Evolutionary conservation across 1,140 invertebrate genomes (phyloP), one percentile per base, ranked within the genome.

Genomic region (Oncopeltus fasciatus): DNA sequence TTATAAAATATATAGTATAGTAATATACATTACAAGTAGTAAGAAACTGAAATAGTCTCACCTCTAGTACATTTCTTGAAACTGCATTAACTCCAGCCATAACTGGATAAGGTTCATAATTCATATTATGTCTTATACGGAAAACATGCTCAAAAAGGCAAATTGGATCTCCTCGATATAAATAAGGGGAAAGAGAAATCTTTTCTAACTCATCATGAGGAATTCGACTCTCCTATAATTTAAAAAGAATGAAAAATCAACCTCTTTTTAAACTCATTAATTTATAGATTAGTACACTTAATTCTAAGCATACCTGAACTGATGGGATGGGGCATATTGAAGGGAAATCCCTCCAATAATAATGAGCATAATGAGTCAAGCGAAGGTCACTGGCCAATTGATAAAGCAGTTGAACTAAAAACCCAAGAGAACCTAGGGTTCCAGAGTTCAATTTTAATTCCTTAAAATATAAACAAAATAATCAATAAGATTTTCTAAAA

Each of bases 331-430:
- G 69, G 69, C 76, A 83, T 16, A 82, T 70, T 4, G 76, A 71
- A 0, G 92, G 90, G 70, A 86, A 92, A 75, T 96, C 92, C 65
- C 87, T 74, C 75, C 88, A 87, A 71, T 97, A 97, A 71, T 91
- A 83, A 68, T 87, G 79, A 12, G 82, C 72, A 69, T 90, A 96
- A 21, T 77, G 74, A 0, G 79, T 73, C 27, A 91, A 76, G 58
- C 81, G 78, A 57, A 96, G 77, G 73, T 94, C 90, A 27, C 77
- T 78, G 1, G 90, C 81, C 53, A 96, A 72, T 69, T 91, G 87
- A 70, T 85, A 82, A 11, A 95, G 73, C 44, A 94, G 80, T 51
- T 79, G 74, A 0, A 82, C 87, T 21, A 96, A 69, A 0, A 83
- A 75, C 49, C 80, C 77, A 57, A 90, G 73, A 65, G 85, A 81